phyloP scores from a whole-genome alignment of 2,113 vertebrate species.

The Thymallus thymallus region DNA sequence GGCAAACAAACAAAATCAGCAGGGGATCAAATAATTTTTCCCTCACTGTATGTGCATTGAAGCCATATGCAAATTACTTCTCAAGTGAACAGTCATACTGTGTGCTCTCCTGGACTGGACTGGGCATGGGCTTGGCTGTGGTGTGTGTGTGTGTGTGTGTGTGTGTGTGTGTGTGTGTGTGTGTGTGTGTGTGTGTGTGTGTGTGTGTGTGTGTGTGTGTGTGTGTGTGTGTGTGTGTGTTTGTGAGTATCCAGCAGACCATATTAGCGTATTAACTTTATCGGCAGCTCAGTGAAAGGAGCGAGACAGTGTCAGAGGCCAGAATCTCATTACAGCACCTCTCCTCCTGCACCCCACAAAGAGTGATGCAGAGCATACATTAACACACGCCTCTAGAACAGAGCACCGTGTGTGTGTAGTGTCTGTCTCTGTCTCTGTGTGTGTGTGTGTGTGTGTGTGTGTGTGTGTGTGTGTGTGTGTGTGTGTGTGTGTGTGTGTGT shows the following conservation, averaged over 20 bases:
- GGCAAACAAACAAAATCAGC: too few relatives aligned
- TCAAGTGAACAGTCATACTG: conserved; percentile 37
- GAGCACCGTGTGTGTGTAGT: neutral
- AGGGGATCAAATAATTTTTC: too few relatives aligned
- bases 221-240: conserved; percentile 9
- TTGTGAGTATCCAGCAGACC: conserved; percentile 31
- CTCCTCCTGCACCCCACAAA: conserved; percentile 71
- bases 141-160: neutral
- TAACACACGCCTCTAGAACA: conserved; percentile 63
- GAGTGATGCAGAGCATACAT: conserved; percentile 83
- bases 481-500: conserved; percentile 8
- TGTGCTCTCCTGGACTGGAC: conserved; percentile 10
- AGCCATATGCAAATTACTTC: conserved; percentile 62
- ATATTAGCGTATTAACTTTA: conserved; percentile 78
- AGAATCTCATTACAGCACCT: conserved; percentile 78
- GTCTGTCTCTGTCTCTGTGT: conserved; percentile 1
- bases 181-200: conserved; percentile 19
- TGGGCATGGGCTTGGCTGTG: neutral
- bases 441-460: conserved; percentile 8
- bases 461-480: conserved; percentile 2
- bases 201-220: neutral
- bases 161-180: neutral
- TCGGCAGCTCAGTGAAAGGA: conserved; percentile 66
- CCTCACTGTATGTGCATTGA: conserved; percentile 63
- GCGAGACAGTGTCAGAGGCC: conserved; percentile 60